These are phyloP conservation scores for Furcula furcula DNA, from an alignment of 2,888 invertebrate species.

Conservation along the genomic window DNA sequence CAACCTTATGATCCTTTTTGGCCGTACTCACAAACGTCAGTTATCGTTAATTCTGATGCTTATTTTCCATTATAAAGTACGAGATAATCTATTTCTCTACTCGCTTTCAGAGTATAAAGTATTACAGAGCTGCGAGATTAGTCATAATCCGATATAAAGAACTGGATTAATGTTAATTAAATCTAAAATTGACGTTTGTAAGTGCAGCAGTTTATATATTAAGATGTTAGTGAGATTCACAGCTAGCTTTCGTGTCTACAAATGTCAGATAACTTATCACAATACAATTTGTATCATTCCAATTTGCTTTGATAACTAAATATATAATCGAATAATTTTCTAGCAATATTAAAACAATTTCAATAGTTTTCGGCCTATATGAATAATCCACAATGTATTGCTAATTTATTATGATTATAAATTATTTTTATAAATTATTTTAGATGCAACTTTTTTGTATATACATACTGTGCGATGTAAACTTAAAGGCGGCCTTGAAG, in stretches of 20 bases:
- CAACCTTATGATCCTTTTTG: conserved; percentile 63
- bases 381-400: conserved; percentile 23
- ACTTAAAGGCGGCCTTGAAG: too few relatives aligned
- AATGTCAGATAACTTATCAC: conserved; percentile 5
- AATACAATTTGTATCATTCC: conserved; percentile 31
- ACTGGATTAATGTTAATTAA: too few relatives aligned
- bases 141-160: too few relatives aligned
- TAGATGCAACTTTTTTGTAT: conserved; percentile 27
- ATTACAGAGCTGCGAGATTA: too few relatives aligned
- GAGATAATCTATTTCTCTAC: too few relatives aligned
- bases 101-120: too few relatives aligned
- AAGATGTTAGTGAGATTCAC: conserved; percentile 58
- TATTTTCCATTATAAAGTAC: too few relatives aligned
- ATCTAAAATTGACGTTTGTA: conserved; percentile 19
- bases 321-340: conserved; percentile 21
- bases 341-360: conserved; percentile 18
- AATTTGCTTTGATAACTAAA: conserved; percentile 30
- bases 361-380: conserved; percentile 22
- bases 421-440: conserved; percentile 33
- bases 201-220: conserved; percentile 27
- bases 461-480: too few relatives aligned
- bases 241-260: conserved; percentile 51
- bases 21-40: too few relatives aligned
- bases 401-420: conserved; percentile 29
- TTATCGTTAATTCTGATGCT: too few relatives aligned